Evolutionary conservation across 2,888 invertebrate genomes (phyloP).

Genomic region (Eucera pruinosa): DNA sequence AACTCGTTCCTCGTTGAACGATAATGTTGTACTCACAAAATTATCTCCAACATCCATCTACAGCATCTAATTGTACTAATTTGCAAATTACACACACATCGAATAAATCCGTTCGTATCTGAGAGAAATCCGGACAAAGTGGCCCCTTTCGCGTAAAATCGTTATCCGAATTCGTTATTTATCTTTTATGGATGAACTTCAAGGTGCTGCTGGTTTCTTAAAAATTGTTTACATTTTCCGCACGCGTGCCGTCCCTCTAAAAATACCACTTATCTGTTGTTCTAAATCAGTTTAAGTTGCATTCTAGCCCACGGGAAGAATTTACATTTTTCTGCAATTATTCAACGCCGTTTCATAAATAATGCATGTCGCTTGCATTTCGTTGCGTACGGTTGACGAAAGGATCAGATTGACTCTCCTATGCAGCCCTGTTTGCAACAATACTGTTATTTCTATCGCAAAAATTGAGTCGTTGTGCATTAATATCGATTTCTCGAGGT

Average conservation of each 20-base stretch:
- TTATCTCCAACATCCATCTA: too few relatives aligned
- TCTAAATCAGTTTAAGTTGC: constrained; percentile 41
- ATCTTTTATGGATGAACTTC: neutral
- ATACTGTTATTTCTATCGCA: constrained; percentile 4
- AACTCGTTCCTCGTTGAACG: neutral
- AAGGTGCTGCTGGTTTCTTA: neutral
- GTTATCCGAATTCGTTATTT: neutral
- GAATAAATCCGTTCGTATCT: neutral
- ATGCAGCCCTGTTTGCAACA: neutral
- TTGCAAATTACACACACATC: neutral
- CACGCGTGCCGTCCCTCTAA: neutral
- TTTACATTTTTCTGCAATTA: constrained; percentile 52
- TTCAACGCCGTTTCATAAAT: constrained; percentile 33
- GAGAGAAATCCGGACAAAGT: too few relatives aligned
- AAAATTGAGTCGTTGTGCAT: constrained; percentile 11
- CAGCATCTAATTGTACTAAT: neutral
- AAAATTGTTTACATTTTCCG: constrained; percentile 19
- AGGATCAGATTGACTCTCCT: constrained; percentile 35
- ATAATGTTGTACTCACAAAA: too few relatives aligned
- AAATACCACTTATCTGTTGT: constrained; percentile 46
- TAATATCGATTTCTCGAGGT: constrained; percentile 30
- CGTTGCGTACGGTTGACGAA: constrained; percentile 31
- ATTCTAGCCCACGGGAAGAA: constrained; percentile 16
- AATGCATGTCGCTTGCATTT: constrained; percentile 37
- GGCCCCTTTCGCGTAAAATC: too few relatives aligned